These are phyloP conservation scores for Eublepharis macularius DNA, from an alignment of 2,113 vertebrate species.

Conservation along the genomic window DNA sequence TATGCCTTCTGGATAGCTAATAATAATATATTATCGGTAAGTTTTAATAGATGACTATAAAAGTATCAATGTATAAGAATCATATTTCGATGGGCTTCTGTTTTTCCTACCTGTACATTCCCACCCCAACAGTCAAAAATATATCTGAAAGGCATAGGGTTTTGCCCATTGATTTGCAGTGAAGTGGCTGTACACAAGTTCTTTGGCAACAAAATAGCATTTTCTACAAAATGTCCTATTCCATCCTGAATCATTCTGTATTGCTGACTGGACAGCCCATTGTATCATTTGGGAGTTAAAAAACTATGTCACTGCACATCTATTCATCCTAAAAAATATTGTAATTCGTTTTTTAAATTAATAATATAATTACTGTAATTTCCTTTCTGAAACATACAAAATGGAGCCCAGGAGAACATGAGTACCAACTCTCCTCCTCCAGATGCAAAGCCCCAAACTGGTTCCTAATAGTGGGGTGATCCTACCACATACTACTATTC, in stretches of 20 bases:
- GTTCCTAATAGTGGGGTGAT: too few species aligned
- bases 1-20: background rate
- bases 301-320: background rate
- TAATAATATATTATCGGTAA: background rate
- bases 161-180: background rate
- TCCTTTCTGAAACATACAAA: background rate
- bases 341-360: too few species aligned
- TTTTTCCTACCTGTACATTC: background rate
- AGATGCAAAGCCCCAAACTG: background rate
- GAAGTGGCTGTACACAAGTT: background rate
- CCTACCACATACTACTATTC: too few species aligned
- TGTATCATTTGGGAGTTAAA: background rate
- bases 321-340: background rate
- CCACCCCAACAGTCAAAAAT: background rate
- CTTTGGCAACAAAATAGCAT: background rate
- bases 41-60: rapidly evolving
- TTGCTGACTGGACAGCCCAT: background rate
- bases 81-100: background rate
- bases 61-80: background rate
- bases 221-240: background rate
- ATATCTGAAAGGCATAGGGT: background rate
- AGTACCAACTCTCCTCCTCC: background rate
- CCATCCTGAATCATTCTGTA: background rate
- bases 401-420: background rate
- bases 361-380: background rate